Percentiles rank a stretch among this genome's conserved stretches.
Evolutionary conservation across 2,797 vertebrate genomes (phyloP).

Genomic region (Pelodytes ibericus): DNA sequence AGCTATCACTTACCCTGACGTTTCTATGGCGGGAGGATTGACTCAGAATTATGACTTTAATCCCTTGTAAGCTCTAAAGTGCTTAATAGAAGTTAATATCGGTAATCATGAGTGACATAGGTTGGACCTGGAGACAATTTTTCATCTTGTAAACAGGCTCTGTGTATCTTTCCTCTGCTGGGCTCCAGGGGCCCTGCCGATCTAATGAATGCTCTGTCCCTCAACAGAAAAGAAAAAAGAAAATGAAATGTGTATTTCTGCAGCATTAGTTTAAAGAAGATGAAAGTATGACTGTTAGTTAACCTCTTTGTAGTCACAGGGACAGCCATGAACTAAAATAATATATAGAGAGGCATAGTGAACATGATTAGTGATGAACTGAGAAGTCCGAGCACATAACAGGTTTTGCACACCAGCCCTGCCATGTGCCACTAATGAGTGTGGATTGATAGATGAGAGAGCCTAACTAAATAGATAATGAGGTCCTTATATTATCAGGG

Average conservation of each 20-base stretch:
- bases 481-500: too few species aligned
- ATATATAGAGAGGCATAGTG: too few species aligned
- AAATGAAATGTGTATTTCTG: constrained; percentile 26
- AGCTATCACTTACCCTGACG: constrained; percentile 53
- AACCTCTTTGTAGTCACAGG: not conserved
- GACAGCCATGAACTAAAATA: not conserved
- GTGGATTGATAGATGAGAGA: too few species aligned
- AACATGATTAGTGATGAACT: too few species aligned
- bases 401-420: too few species aligned
- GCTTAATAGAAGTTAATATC: constrained; percentile 57
- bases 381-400: too few species aligned
- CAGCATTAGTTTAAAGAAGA: not conserved
- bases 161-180: constrained; percentile 51
- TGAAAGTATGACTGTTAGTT: not conserved
- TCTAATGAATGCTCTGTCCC: not conserved
- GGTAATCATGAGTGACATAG: constrained; percentile 52
- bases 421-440: too few species aligned
- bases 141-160: constrained; percentile 48
- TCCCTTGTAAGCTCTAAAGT: constrained; percentile 52
- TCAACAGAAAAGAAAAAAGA: constrained; percentile 17
- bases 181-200: not conserved
- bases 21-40: constrained; percentile 51
- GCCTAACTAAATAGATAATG: too few species aligned
- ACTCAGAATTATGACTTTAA: constrained; percentile 45
- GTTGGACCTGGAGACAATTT: constrained; percentile 25